phyloP scores from a whole-genome alignment of 2,888 invertebrate species.

The Vanessa cardui region DNA sequence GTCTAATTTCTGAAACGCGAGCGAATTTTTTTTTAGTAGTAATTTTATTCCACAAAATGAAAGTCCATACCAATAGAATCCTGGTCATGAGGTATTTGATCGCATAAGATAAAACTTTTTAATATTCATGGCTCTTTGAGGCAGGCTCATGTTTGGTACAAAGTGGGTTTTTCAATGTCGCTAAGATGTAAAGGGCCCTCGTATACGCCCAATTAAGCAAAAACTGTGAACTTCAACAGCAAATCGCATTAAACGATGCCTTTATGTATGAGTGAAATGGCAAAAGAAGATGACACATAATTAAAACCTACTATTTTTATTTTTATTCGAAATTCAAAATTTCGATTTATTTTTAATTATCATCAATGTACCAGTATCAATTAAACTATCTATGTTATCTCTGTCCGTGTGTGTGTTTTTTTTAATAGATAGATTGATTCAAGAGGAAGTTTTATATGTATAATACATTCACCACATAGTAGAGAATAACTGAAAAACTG shows the following conservation, averaged over 20 bases:
- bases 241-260: slow-evolving; percentile 3
- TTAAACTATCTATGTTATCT: no score
- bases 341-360: no score
- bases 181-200: slow-evolving; percentile 31
- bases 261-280: not conserved
- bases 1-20: not conserved
- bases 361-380: no score
- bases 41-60: no score
- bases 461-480: no score
- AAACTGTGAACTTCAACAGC: slow-evolving; percentile 26
- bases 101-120: slow-evolving; percentile 58
- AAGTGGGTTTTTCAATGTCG: slow-evolving; percentile 40
- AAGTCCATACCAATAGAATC: slow-evolving; percentile 24
- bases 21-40: not conserved
- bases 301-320: not conserved
- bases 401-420: no score
- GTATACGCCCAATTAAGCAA: slow-evolving; percentile 27
- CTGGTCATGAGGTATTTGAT: slow-evolving; percentile 58
- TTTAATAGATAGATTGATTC: no score
- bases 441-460: no score
- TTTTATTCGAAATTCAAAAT: not conserved
- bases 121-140: slow-evolving; percentile 72
- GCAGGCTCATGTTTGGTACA: slow-evolving; percentile 48
- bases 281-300: not conserved
- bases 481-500: no score